Evolutionary conservation across 2,113 vertebrate species (phyloP).

Genomic region (Leptobrachium leishanense): DNA sequence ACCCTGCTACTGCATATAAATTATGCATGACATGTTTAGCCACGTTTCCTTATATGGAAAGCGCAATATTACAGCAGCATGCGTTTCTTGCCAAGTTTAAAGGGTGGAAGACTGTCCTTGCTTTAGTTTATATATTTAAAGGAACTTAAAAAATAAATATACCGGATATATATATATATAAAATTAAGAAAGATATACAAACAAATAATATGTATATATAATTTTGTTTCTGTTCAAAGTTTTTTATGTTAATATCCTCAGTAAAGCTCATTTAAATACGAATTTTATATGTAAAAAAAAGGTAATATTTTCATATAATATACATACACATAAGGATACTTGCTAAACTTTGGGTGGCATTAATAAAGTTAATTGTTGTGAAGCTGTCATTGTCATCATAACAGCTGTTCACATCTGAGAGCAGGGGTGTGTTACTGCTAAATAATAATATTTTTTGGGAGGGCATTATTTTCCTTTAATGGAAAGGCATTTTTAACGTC

Average conservation of each 20-base stretch:
- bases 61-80: conserved; percentile 69
- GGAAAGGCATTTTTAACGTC: conserved; percentile 57
- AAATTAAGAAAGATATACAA: neutral
- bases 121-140: too few species aligned
- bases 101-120: conserved; percentile 54
- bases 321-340: too few species aligned
- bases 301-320: too few species aligned
- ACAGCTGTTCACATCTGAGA: neutral
- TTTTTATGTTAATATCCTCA: too few species aligned
- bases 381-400: neutral
- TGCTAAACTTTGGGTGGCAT: too few species aligned
- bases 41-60: conserved; percentile 80
- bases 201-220: neutral
- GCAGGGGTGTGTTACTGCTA: neutral
- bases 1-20: conserved; percentile 73
- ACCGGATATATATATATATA: neutral
- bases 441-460: neutral
- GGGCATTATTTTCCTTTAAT: conserved; percentile 46
- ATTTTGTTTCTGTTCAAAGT: too few species aligned
- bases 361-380: too few species aligned
- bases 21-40: conserved; percentile 85
- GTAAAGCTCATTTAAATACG: too few species aligned
- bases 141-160: neutral
- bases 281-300: too few species aligned
- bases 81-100: conserved; percentile 67